Conservation (phyloP, 2,797 vertebrate species). For the Centroberyx gerrardi region DNA sequence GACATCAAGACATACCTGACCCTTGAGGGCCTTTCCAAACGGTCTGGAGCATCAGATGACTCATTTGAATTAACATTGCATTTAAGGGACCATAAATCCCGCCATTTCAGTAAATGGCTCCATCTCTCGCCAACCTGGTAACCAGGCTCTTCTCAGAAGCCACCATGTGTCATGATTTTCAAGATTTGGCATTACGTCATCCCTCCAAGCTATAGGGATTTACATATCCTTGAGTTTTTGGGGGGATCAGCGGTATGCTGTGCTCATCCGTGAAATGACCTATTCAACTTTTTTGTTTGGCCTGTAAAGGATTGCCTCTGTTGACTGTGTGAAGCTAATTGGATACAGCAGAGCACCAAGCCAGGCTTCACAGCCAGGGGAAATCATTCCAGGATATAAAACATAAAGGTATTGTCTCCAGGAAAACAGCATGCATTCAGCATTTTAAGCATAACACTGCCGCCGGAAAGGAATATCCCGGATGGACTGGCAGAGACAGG, state of each 20-base stretch:
- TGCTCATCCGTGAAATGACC: constrained; percentile 80
- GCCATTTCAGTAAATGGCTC: constrained; percentile 39
- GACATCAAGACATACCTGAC: constrained; percentile 68
- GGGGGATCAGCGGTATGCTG: constrained; percentile 35
- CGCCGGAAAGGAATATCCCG: constrained; percentile 39
- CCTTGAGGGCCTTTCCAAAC: constrained; percentile 53
- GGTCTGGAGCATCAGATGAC: constrained; percentile 61
- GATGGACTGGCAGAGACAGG: constrained; percentile 49
- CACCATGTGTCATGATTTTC: constrained; percentile 70
- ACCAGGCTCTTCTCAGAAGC: constrained; percentile 41
- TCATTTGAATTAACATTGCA: constrained; percentile 68
- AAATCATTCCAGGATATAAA: constrained; percentile 77
- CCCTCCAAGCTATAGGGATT: constrained; percentile 59
- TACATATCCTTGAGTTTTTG: constrained; percentile 61
- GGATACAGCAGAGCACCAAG: constrained; percentile 66
- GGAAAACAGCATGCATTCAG: constrained; percentile 63
- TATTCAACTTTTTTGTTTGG: constrained; percentile 74
- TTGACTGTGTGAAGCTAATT: constrained; percentile 76
- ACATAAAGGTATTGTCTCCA: constrained; percentile 74
- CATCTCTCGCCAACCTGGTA: constrained; percentile 38
- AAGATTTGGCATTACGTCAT: constrained; percentile 77
- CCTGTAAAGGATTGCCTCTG: constrained; percentile 66
- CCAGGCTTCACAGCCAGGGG: constrained; percentile 62
- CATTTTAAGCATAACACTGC: constrained; percentile 65
- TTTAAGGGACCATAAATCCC: constrained; percentile 67